phyloP scores from a whole-genome alignment of 2,797 vertebrate genomes.

The Sebastes kiyomatsui region DNA sequence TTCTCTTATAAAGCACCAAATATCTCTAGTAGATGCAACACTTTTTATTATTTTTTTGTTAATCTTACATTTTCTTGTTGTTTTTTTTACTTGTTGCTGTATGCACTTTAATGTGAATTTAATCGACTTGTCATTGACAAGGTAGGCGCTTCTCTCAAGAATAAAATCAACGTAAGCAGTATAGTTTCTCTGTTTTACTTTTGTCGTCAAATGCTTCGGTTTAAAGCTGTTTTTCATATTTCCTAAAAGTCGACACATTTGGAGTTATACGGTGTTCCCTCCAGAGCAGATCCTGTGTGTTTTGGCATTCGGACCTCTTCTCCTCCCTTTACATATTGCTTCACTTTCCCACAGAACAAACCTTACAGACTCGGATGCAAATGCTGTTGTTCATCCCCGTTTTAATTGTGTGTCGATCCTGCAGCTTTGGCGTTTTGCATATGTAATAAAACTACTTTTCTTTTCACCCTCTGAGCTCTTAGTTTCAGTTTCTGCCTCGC shows the following conservation, averaged over 20 bases:
- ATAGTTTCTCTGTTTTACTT: background rate
- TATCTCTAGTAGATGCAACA: background rate
- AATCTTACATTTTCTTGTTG: background rate
- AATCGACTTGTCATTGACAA: background rate
- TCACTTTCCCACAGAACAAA: background rate
- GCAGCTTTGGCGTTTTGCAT: conserved; percentile 34
- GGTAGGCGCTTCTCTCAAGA: background rate
- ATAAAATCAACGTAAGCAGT: background rate
- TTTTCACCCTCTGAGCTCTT: conserved; percentile 41
- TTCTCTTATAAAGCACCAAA: background rate
- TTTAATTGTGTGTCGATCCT: conserved; percentile 39
- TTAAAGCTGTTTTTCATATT: background rate
- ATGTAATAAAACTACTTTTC: conserved; percentile 46
- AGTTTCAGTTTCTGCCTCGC: conserved; percentile 61
- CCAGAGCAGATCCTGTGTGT: background rate
- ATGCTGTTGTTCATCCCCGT: conserved; percentile 16
- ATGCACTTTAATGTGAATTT: background rate
- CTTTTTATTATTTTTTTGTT: background rate
- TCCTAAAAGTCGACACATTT: background rate
- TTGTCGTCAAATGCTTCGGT: background rate
- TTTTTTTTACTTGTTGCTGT: background rate
- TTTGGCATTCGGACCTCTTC: background rate
- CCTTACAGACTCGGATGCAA: conserved; percentile 20
- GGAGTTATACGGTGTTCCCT: background rate
- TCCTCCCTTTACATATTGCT: background rate